Base-by-base conservation (phyloP, 2,113 vertebrate species). In the Silurus glanis region DNA sequence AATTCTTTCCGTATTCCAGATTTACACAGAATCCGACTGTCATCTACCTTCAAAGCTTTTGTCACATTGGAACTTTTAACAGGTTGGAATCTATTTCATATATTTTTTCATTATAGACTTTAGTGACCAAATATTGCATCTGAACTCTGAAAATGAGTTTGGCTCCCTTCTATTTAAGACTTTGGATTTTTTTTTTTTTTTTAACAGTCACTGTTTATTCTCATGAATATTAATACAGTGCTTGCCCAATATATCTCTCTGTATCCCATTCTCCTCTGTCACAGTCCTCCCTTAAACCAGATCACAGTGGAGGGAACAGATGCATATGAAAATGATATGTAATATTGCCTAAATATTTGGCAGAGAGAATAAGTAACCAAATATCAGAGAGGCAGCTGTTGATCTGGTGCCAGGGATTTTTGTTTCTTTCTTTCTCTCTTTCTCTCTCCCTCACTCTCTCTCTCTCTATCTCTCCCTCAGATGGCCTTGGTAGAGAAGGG, bases 401-500 rank as follows among this genome's bases (percentile, higher is more conserved):
- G 96, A 96, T 97, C 95, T 95, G 95, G 69, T 71, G 80, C 75
- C 55, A 21, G 53, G 28, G 28, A 37, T 37, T 37, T 37, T 37
- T 37, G 28, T 37, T 37, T 37, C 37, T 37, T 37, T 3, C 37
- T 37, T 37, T 72, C 47, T 45, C 62, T 83, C 82, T 85, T 71
- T 53, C 72, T 82, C 76, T 61, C 19, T 87, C 82, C 82, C 82
- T 75, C 82, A 85, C 66, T 82, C 59, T 37, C 66, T 75, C 66
- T 56, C 56, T 86, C 84, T 83, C 75, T 69, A 58, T 58, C 53
- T 71, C 78, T 59, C 89, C 88, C 91, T 94, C 94, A 97, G 96
- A 96, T 95, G 96, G 98, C 97, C 95, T 96, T 96, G 93, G 95
- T 96, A 91, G 96, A 96, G 94, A 93, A 94, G 94, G 95, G 97